Conservation (phyloP, 2,888 invertebrate genomes). For the Entomobrya multifasciata region DNA sequence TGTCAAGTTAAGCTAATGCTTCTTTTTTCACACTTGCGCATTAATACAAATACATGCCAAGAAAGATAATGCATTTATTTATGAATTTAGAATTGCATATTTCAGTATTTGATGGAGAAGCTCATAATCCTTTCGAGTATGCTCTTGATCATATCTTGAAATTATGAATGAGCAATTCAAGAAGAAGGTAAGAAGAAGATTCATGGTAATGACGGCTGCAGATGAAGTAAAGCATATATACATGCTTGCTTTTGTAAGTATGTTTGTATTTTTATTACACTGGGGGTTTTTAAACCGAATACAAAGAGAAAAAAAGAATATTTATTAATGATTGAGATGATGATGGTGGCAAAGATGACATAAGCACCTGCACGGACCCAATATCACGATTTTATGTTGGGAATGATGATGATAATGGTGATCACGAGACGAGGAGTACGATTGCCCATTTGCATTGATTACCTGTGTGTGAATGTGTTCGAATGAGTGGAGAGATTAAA, state of each 20-base stretch:
- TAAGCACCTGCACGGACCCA: slow-evolving; percentile 65
- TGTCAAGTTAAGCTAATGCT: neutral
- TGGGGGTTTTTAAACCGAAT: slow-evolving; percentile 8
- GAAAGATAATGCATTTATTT: neutral
- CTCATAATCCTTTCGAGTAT: slow-evolving; percentile 45
- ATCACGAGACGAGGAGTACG: too few relatives aligned
- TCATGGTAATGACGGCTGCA: too few relatives aligned
- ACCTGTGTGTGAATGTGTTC: neutral
- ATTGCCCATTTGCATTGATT: slow-evolving; percentile 40
- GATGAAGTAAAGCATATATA: too few relatives aligned
- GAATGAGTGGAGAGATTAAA: neutral
- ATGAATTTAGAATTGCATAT: too few relatives aligned
- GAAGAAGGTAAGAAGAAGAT: too few relatives aligned
- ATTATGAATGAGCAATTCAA: slow-evolving; percentile 1
- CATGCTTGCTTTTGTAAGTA: too few relatives aligned
- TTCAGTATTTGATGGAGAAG: neutral
- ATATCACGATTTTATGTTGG: slow-evolving; percentile 46
- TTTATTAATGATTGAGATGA: slow-evolving; percentile 31
- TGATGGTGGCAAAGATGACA: slow-evolving; percentile 25
- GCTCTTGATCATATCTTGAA: slow-evolving; percentile 48
- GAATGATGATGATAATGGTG: slow-evolving; percentile 11
- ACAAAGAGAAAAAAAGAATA: neutral
- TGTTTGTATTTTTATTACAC: slow-evolving; percentile 47
- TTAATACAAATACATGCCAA: slow-evolving; percentile 5
- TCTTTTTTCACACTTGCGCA: slow-evolving; percentile 22